These are phyloP conservation scores for Clarias macrocephalus DNA, from an alignment of 2,113 vertebrate species.

Conservation along the genomic window DNA sequence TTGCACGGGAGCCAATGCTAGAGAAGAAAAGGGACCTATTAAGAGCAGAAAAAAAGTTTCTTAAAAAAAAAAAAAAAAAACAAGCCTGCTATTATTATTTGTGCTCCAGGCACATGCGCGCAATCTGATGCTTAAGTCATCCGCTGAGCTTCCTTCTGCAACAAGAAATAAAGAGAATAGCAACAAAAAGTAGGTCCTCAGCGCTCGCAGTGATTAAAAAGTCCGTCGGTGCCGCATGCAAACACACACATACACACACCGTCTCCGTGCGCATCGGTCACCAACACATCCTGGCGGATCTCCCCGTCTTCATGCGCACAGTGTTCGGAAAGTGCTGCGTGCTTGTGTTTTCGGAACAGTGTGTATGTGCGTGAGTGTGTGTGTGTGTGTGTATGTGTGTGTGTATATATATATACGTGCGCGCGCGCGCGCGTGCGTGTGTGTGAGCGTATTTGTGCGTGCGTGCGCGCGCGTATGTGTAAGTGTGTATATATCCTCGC, in stretches of 20 bases:
- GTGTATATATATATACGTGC: neutral
- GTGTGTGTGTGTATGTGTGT: neutral
- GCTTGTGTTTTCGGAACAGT: constrained; percentile 65
- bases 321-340: constrained; percentile 67
- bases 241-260: constrained; percentile 61
- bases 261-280: constrained; percentile 71
- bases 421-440: neutral
- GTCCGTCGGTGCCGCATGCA: constrained; percentile 75
- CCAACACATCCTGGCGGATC: constrained; percentile 67
- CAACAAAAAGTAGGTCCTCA: constrained; percentile 55
- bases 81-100: constrained; percentile 32
- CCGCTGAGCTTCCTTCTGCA: constrained; percentile 47
- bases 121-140: constrained; percentile 52
- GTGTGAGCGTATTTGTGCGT: constrained; percentile 32
- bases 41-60: constrained; percentile 51
- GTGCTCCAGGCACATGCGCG: constrained; percentile 69
- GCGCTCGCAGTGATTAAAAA: constrained; percentile 60
- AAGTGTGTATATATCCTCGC: constrained; percentile 73
- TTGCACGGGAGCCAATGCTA: constrained; percentile 98
- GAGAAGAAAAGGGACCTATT: constrained; percentile 76
- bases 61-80: constrained; percentile 59
- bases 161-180: neutral
- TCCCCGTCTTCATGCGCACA: constrained; percentile 66
- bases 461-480: constrained; percentile 62
- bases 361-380: neutral